phyloP scores from a whole-genome alignment of 2,888 invertebrate genomes.

The Muschampia plurimacula region DNA sequence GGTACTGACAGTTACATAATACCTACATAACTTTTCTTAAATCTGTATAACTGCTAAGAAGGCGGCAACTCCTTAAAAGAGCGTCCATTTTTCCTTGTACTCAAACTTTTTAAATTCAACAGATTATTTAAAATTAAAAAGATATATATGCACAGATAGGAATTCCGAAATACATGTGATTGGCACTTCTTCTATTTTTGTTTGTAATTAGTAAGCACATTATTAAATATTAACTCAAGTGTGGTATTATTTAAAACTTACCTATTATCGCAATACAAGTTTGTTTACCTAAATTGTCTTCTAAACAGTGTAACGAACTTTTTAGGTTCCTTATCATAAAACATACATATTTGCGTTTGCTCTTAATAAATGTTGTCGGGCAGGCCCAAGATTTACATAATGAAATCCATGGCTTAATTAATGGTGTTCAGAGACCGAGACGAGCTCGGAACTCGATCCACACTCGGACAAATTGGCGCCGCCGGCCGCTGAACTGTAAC shows the following conservation, averaged over 20 bases:
- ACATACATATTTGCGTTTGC: constrained; percentile 24
- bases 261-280: background rate
- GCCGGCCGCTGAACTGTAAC: constrained; percentile 74
- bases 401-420: constrained; percentile 71
- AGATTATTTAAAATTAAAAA: constrained; percentile 3
- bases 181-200: constrained; percentile 13
- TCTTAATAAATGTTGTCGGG: constrained; percentile 15
- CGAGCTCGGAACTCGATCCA: constrained; percentile 68
- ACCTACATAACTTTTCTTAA: constrained; percentile 16
- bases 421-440: constrained; percentile 67
- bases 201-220: background rate
- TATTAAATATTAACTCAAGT: background rate
- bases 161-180: background rate
- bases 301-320: constrained; percentile 2
- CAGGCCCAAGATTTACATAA: constrained; percentile 56
- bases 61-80: constrained; percentile 1
- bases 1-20: constrained; percentile 28
- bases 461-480: constrained; percentile 73
- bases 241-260: background rate
- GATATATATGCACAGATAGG: background rate
- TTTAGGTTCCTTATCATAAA: constrained; percentile 12
- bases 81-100: background rate
- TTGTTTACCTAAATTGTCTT: background rate
- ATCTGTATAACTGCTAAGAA: constrained; percentile 11
- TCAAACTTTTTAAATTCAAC: constrained; percentile 1